Base-by-base conservation (phyloP, 2,113 vertebrate species). In the Orthochromis indermauri region DNA sequence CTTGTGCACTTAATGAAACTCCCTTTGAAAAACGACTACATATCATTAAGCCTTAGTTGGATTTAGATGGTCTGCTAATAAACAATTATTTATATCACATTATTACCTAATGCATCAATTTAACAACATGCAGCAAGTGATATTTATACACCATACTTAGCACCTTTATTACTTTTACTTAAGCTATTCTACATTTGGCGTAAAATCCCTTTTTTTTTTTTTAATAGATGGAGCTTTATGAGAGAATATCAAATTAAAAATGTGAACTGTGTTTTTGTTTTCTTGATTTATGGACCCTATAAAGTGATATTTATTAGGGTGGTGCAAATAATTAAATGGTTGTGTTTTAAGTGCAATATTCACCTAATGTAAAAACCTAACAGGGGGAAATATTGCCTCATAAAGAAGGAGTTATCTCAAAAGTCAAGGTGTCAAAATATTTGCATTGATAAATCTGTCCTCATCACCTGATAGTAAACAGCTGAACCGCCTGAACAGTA, bases 31-130 rank as follows among this genome's bases (percentile, higher is more conserved):
- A 95, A 96, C 89, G 94, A 92, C 91, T 93, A 94, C 91, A 92
- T 86, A 94, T 95, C 93, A 96, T 96, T 97, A 98, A 97, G 97
- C 96, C 97, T 96, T 94, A 92, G 96, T 97, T 97, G 66, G 13
- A 73, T 42, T 96, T 96, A 97, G 96, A 96, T 95, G 95, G 96
- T 97, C 97, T 93, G 97, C 97, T 98, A 98, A 98, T 99, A 99
- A 99, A 99, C 97, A 99, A 97, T 99, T 99, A 99, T 99, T 99
- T 98, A 99, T 98, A 97, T 96, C 97, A 97, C 98, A 99, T 98
- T 98, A 98, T 99, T 97, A 97, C 97, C 98, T 97, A 98, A 99
- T 99, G 97, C 97, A 98, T 99, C 98, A 99, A 98, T 98, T 98
- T 99, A 99, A 99, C 98, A 98, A 97, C 98, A 97, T 98, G 97